Base-by-base conservation (phyloP, 2,888 invertebrate genomes). In the Bellardia pandia region DNA sequence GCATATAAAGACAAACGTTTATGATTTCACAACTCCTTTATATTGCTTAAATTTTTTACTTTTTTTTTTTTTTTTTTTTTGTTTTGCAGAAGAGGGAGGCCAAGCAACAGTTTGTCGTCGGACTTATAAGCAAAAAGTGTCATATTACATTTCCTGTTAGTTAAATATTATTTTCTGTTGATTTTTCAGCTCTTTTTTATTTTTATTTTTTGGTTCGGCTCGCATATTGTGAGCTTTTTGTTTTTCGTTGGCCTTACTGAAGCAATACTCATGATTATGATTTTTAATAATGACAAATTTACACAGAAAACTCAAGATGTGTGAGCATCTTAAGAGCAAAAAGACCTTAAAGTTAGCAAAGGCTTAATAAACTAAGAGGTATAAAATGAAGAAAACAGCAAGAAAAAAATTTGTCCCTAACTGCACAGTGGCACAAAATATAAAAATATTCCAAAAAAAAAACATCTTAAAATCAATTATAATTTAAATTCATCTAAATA, bases 81-180 rank as follows among this genome's bases (percentile, higher is more conserved):
- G 23, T 23, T n/a, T 45, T 16, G 16, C 4, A 66, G 23, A 58
- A 64, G 77, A 84, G 77, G 58, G 77, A 84, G 64, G 64, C 40
- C 56, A 30, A 51, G 64, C 66, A 66, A 48, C 64, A 66, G 83
- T 60, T 68, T 78, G 68, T 80, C 42, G 72, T 81, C 48, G 75
- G 62, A 23, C 58, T 86, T 86, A 80, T 81, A 56, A 62, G 74
- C 84, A 76, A 85, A 90, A 91, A 91, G 92, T 92, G 90, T 92
- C 91, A 90, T 90, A 90, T 92, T 92, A 92, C 92, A 92, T 91
- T 92, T 92, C 92, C 92, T 92, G 91, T 91, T 89, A 81, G 83
- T 85, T 84, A 48, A 81, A 75, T 75, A 80, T 90, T 89, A 66
- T 77, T 72, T 77, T 81, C 16, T 78, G 76, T 11, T 48, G 68